Conservation (phyloP, 2,888 invertebrate genomes). For the Calliopum simillimum region DNA sequence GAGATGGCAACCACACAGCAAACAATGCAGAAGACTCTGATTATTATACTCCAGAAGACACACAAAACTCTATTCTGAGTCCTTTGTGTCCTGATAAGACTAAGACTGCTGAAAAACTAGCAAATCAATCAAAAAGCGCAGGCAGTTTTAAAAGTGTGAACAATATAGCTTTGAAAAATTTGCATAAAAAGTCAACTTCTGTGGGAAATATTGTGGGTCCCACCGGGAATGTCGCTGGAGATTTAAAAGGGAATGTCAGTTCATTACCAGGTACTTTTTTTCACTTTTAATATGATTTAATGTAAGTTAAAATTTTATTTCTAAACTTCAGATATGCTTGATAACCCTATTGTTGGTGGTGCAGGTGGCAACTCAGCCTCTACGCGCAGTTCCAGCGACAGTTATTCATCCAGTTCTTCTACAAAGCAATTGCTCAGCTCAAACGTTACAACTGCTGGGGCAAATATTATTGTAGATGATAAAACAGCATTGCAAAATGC, state of each 20-base stretch:
- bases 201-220: constrained; percentile 64
- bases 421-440: constrained; percentile 78
- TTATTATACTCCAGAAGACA: constrained; percentile 84
- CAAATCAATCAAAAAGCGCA: constrained; percentile 36
- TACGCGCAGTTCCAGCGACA: constrained; percentile 81
- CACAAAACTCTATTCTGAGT: constrained; percentile 75
- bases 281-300: neutral
- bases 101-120: constrained; percentile 51
- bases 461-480: constrained; percentile 64
- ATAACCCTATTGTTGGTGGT: constrained; percentile 77
- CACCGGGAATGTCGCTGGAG: constrained; percentile 46
- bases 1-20: constrained; percentile 34
- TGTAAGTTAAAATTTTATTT: neutral
- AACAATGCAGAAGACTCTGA: constrained; percentile 77
- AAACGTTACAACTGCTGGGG: constrained; percentile 61
- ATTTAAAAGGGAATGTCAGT: constrained; percentile 72
- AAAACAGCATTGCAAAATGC: constrained; percentile 64
- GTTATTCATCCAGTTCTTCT: constrained; percentile 85
- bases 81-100: constrained; percentile 69
- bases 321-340: constrained; percentile 64
- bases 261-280: constrained; percentile 71
- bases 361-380: constrained; percentile 64
- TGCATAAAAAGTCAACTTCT: constrained; percentile 64
- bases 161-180: constrained; percentile 56
- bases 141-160: constrained; percentile 50